Conservation (phyloP, 2,888 invertebrate species). For the Polyommatus icarus region DNA sequence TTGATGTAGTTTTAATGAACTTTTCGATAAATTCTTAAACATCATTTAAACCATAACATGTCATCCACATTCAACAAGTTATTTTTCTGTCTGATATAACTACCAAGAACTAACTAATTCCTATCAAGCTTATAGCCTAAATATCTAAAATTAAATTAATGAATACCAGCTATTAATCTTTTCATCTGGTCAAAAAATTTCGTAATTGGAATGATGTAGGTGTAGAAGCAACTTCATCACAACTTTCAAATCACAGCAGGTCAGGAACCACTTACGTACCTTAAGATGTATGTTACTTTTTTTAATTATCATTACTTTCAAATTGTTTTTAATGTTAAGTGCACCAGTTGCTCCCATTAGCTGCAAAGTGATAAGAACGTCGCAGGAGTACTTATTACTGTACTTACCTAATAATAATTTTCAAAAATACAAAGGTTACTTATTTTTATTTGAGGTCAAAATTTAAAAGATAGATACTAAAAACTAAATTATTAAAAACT, state of each 20-base stretch:
- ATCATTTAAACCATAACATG: no score
- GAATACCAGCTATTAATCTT: neutral
- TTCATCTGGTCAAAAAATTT: neutral
- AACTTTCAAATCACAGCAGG: neutral
- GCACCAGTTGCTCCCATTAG: neutral
- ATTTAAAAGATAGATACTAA: no score
- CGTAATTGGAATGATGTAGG: neutral
- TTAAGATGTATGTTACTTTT: conserved; percentile 5
- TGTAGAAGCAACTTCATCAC: neutral
- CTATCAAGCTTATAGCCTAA: no score
- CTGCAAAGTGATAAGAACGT: neutral
- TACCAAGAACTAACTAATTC: neutral
- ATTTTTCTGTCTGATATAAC: no score
- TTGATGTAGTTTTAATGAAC: no score
- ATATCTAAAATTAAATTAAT: neutral
- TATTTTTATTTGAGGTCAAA: no score
- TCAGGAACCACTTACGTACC: neutral
- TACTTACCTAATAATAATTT: neutral
- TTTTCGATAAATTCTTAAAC: no score
- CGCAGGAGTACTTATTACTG: neutral
- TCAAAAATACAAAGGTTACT: neutral
- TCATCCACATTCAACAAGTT: no score
- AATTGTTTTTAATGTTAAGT: conserved; percentile 14
- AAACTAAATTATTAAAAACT: no score
- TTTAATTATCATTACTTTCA: conserved; percentile 14